Evolutionary conservation across 2,113 vertebrate species (phyloP).

Genomic region (Leuciscus idus): DNA sequence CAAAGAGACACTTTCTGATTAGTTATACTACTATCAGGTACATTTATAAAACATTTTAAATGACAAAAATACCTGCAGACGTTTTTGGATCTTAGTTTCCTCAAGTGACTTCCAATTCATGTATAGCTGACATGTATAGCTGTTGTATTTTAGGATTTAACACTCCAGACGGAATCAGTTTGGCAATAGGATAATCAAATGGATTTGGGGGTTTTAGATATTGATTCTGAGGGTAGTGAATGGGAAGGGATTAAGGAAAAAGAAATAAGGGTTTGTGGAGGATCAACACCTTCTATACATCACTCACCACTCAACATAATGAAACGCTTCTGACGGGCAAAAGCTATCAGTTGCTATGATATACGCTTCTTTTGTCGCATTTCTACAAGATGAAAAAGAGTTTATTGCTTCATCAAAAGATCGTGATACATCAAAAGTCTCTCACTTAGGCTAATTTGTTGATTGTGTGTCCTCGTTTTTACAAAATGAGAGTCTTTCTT

Average conservation of each 20-base stretch:
- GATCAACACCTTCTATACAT: constrained; percentile 29
- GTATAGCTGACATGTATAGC: not conserved
- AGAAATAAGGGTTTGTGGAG: constrained; percentile 36
- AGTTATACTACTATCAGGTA: not conserved
- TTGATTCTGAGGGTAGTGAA: constrained; percentile 33
- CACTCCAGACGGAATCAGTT: constrained; percentile 6
- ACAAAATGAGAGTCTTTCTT: not conserved
- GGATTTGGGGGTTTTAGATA: constrained; percentile 9
- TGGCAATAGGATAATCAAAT: constrained; percentile 30
- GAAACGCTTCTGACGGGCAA: constrained; percentile 8
- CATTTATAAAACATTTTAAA: not conserved
- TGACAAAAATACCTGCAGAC: not conserved
- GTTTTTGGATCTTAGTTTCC: not conserved
- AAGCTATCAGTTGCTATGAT: not conserved
- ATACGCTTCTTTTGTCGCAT: not conserved
- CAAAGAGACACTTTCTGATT: not conserved
- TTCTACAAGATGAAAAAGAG: not conserved
- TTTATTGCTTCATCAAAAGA: not conserved
- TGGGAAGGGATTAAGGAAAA: constrained; percentile 4
- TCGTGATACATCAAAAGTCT: not conserved
- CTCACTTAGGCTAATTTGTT: not conserved
- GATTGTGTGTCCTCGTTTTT: not conserved
- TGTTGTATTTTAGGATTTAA: not conserved
- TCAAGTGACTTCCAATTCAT: constrained; percentile 5
- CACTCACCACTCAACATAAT: constrained; percentile 30